Percentiles rank a stretch among this genome's conserved stretches.
Evolutionary conservation across 92 coral and sea anemone species (phyloP).

Genomic region (Nematostella vectensis): DNA sequence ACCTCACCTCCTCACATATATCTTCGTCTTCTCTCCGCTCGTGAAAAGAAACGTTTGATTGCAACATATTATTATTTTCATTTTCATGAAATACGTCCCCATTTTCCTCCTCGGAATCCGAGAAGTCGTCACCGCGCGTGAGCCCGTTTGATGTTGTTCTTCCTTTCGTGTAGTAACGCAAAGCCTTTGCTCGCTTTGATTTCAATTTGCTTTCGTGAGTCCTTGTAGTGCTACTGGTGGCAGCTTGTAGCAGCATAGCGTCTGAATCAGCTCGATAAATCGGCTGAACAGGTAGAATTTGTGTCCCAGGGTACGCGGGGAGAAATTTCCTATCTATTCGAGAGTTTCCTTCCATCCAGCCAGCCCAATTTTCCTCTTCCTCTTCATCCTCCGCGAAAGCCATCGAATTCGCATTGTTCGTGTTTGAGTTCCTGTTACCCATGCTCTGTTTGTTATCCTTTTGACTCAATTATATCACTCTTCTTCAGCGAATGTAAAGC

Average conservation of each 20-base stretch:
- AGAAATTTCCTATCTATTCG: neutral
- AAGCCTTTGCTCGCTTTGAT: neutral
- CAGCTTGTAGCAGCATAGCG: neutral
- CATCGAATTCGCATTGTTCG: conserved; percentile 7
- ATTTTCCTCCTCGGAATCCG: too few species aligned
- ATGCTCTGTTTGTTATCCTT: conserved; percentile 2
- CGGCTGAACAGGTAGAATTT: conserved; percentile 22
- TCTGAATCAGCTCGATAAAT: conserved; percentile 9
- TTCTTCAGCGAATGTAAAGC: too few species aligned
- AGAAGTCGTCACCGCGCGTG: too few species aligned
- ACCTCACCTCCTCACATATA: too few species aligned
- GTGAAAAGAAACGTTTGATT: too few species aligned
- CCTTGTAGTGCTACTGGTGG: neutral
- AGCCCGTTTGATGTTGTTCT: too few species aligned
- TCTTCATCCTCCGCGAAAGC: conserved; percentile 17
- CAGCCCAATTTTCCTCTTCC: conserved; percentile 10
- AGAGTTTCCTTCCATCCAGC: conserved; percentile 8
- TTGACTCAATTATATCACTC: too few species aligned
- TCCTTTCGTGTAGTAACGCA: neutral
- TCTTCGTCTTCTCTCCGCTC: too few species aligned
- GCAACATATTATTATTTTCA: too few species aligned
- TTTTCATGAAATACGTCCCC: too few species aligned
- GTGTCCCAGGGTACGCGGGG: conserved; percentile 23
- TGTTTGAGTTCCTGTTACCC: conserved; percentile 23
- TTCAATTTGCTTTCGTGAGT: neutral